Conservation (phyloP, 2,113 vertebrate genomes). For the Halichoeres trimaculatus region DNA sequence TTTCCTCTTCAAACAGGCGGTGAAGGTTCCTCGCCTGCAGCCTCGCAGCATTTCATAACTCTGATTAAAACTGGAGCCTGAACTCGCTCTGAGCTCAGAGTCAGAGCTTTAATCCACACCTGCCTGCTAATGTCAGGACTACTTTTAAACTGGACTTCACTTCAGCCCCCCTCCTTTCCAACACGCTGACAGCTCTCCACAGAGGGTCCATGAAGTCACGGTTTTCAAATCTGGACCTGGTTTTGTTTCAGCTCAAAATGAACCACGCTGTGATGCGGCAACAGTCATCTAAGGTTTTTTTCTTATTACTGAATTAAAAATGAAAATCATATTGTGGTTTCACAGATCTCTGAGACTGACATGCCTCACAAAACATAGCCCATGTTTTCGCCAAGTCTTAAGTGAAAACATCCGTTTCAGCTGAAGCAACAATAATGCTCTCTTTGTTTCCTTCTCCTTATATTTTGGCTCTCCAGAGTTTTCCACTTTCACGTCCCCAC, state of each 20-base stretch:
- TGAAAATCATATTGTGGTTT: slow-evolving; percentile 12
- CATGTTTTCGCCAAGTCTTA: slow-evolving; percentile 10
- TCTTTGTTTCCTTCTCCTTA: slow-evolving; percentile 31
- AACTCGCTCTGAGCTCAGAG: slow-evolving; percentile 7
- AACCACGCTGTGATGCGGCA: neutral
- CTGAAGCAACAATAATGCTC: slow-evolving; percentile 29
- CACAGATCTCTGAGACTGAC: slow-evolving; percentile 24
- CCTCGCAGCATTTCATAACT: slow-evolving; percentile 8
- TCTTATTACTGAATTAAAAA: slow-evolving; percentile 5
- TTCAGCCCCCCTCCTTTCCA: neutral
- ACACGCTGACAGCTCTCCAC: neutral
- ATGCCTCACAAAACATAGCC: slow-evolving; percentile 24
- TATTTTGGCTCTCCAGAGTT: neutral
- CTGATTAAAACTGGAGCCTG: slow-evolving; percentile 14
- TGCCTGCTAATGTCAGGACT: neutral
- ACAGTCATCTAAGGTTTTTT: neutral
- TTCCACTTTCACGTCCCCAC: neutral
- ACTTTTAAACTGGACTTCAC: neutral
- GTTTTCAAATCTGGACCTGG: neutral
- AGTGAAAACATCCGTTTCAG: slow-evolving; percentile 33
- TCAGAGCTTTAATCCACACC: neutral
- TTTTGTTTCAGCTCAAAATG: slow-evolving; percentile 1
- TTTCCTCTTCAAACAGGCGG: neutral
- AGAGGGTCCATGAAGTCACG: neutral
- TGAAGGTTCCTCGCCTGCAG: neutral